Evolutionary conservation across 2,888 invertebrate species (phyloP).

Genomic region (Steinernema scapterisci): DNA sequence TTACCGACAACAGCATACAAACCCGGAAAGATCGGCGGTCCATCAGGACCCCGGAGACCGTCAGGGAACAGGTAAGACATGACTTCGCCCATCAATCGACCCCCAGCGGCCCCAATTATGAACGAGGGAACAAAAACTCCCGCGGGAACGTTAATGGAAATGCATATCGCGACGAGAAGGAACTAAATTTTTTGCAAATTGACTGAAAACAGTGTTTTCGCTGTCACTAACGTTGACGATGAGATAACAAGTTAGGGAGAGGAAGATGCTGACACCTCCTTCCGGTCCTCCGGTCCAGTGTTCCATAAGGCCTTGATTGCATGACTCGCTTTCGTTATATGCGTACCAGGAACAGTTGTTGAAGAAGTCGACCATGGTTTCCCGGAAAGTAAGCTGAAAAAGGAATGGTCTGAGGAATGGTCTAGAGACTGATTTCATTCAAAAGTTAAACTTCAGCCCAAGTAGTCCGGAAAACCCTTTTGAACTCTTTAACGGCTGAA

Average conservation of each 20-base stretch:
- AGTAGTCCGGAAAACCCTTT: too few species aligned
- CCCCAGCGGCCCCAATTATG: constrained; percentile 74
- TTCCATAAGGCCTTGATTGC: constrained; percentile 41
- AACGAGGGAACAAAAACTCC: constrained; percentile 97
- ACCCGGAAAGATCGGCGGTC: constrained; percentile 83
- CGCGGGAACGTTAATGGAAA: constrained; percentile 54
- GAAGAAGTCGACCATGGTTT: constrained; percentile 56
- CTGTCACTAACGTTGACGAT: constrained; percentile 47
- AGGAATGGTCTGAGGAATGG: too few species aligned
- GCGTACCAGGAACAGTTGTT: constrained; percentile 52
- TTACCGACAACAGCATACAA: constrained; percentile 92
- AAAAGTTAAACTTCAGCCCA: too few species aligned
- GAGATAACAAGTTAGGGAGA: constrained; percentile 46
- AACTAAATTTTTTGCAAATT: constrained; percentile 41
- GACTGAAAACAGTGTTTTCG: constrained; percentile 1
- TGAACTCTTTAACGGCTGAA: too few species aligned
- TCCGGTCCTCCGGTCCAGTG: constrained; percentile 53
- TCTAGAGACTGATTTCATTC: too few species aligned
- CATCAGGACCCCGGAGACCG: constrained; percentile 80
- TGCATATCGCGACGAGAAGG: constrained; percentile 53
- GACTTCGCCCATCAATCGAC: constrained; percentile 75
- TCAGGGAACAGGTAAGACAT: constrained; percentile 91
- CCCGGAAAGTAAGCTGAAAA: constrained; percentile 42
- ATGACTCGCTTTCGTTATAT: constrained; percentile 32
- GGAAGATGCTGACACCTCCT: constrained; percentile 50